Percentiles rank a stretch among this genome's conserved stretches.
Conservation (phyloP, 2,113 vertebrate species). For the Carollia perspicillata region DNA sequence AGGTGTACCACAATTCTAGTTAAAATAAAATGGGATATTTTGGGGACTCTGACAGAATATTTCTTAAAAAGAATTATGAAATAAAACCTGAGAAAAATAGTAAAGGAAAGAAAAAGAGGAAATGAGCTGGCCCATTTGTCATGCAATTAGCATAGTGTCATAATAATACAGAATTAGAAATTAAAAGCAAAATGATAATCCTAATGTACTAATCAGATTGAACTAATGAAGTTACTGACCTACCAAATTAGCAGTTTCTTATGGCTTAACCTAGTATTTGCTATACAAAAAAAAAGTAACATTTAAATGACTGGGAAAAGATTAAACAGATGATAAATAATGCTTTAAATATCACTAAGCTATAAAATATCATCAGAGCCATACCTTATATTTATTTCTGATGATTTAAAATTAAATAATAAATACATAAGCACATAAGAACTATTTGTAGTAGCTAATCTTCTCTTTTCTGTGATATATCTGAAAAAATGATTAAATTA, state of each 20-base stretch:
- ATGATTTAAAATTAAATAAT: neutral
- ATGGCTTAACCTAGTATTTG: neutral
- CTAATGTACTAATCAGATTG: neutral
- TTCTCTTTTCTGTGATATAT: neutral
- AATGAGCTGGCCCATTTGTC: neutral
- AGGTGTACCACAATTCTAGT: neutral
- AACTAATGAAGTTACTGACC: neutral
- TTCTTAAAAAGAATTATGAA: neutral
- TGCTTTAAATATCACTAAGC: neutral
- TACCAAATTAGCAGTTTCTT: neutral
- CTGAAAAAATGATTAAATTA: neutral
- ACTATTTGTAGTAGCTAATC: neutral
- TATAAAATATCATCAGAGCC: neutral
- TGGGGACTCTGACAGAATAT: neutral
- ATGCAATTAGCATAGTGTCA: neutral
- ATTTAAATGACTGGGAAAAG: neutral
- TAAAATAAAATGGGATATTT: neutral
- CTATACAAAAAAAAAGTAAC: neutral
- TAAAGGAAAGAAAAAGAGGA: neutral
- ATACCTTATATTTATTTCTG: neutral
- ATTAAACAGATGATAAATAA: neutral
- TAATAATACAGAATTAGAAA: neutral
- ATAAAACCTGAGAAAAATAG: neutral
- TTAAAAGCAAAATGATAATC: neutral
- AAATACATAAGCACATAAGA: neutral